Evolutionary conservation across 2,888 invertebrate genomes (phyloP).

Genomic region (Polymixis lichenea): DNA sequence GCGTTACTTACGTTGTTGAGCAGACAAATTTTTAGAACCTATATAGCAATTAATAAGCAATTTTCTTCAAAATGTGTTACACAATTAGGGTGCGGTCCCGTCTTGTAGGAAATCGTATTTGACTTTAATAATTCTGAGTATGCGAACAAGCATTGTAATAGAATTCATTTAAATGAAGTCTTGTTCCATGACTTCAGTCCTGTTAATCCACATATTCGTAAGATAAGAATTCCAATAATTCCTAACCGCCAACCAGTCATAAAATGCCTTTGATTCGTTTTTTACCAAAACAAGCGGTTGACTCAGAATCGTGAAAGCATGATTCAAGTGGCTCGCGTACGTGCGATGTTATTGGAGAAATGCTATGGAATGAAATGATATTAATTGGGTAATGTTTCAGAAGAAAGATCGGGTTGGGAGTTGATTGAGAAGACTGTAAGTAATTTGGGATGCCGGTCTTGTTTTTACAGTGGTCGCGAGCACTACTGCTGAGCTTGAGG

Average conservation of each 20-base stretch:
- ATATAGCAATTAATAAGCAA: no score
- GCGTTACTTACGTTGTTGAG: no score
- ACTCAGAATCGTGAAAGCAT: conserved; percentile 73
- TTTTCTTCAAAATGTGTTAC: no score
- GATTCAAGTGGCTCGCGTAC: conserved; percentile 65
- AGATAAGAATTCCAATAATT: conserved; percentile 68
- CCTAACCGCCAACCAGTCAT: conserved; percentile 63
- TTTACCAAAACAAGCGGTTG: conserved; percentile 72
- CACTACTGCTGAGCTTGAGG: no score
- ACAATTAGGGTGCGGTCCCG: no score
- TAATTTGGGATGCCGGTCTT: background rate
- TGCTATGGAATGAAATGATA: conserved; percentile 37
- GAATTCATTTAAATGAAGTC: conserved; percentile 4
- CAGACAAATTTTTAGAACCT: no score
- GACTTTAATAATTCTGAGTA: background rate
- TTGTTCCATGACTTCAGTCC: background rate
- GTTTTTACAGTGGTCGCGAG: no score
- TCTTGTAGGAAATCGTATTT: background rate
- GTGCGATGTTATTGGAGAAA: conserved; percentile 45
- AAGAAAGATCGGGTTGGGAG: background rate
- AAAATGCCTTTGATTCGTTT: conserved; percentile 59
- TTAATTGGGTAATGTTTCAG: conserved; percentile 27
- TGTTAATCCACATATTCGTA: conserved; percentile 19
- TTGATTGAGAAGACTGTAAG: background rate
- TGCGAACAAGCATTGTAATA: background rate